A percentile compares a stretch with the other conserved stretches of the same genome.
phyloP scores from a whole-genome alignment of 2,113 vertebrate genomes.

The Propithecus coquereli region DNA sequence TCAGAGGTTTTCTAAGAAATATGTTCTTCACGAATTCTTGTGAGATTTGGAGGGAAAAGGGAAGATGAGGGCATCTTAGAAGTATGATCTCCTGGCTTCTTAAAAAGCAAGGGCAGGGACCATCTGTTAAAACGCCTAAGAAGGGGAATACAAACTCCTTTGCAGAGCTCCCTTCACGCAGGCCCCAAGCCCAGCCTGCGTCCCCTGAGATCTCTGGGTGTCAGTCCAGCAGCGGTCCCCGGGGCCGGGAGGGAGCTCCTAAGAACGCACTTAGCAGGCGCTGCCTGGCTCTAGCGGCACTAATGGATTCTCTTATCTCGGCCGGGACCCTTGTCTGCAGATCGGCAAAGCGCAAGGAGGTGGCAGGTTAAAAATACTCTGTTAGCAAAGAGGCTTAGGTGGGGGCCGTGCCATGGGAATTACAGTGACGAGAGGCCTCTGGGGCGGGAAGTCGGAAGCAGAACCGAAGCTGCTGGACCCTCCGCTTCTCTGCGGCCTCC shows the following conservation, averaged over 20 bases:
- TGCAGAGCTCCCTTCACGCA: neutral
- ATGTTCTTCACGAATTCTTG: neutral
- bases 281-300: slow-evolving; percentile 72
- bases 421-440: slow-evolving; percentile 9
- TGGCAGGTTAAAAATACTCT: slow-evolving; percentile 77
- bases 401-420: slow-evolving; percentile 65
- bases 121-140: neutral
- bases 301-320: slow-evolving; percentile 77
- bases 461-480: neutral
- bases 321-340: slow-evolving; percentile 63
- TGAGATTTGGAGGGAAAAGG: neutral
- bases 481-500: neutral
- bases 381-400: slow-evolving; percentile 72
- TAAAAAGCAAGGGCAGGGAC: neutral
- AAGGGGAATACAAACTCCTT: neutral
- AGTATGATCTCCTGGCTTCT: neutral
- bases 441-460: neutral
- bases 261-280: slow-evolving; percentile 42
- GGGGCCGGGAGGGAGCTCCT: neutral
- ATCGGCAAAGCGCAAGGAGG: slow-evolving; percentile 75
- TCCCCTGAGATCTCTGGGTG: neutral
- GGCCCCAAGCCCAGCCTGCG: neutral
- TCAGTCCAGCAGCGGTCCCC: neutral
- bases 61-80: neutral
- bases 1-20: neutral